Conservation (phyloP, 1,140 invertebrate genomes). For the Drosophila elegans region DNA sequence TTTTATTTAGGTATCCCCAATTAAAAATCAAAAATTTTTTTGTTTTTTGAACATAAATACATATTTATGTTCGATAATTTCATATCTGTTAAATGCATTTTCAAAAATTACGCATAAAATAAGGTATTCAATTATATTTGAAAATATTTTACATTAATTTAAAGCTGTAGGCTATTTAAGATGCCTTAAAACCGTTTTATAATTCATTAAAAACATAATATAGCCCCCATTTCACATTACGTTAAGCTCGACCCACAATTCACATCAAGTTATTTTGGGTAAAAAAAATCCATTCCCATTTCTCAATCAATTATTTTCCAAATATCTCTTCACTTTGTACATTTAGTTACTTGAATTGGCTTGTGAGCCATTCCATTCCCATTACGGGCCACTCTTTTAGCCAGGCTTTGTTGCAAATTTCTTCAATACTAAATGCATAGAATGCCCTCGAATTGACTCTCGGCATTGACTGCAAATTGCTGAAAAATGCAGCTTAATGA, state of each 20-base stretch:
- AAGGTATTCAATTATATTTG: no score
- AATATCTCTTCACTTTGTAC: constrained; percentile 19
- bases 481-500: constrained; percentile 59
- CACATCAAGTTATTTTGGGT: background rate
- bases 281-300: background rate
- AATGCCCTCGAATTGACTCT: constrained; percentile 34
- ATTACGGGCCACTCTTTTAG: constrained; percentile 23
- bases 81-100: no score
- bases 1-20: no score
- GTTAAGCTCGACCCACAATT: no score
- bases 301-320: constrained; percentile 11
- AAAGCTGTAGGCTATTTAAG: no score
- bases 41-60: no score
- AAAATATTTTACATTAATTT: no score
- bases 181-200: no score
- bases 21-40: no score
- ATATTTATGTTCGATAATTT: no score
- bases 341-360: constrained; percentile 31
- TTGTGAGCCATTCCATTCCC: constrained; percentile 18
- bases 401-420: constrained; percentile 27
- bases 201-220: background rate
- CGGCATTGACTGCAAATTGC: constrained; percentile 36
- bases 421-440: constrained; percentile 15
- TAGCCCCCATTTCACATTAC: background rate
- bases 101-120: no score